phyloP scores from a whole-genome alignment of 1,140 invertebrate genomes.

The Chrysomallon squamiferum region DNA sequence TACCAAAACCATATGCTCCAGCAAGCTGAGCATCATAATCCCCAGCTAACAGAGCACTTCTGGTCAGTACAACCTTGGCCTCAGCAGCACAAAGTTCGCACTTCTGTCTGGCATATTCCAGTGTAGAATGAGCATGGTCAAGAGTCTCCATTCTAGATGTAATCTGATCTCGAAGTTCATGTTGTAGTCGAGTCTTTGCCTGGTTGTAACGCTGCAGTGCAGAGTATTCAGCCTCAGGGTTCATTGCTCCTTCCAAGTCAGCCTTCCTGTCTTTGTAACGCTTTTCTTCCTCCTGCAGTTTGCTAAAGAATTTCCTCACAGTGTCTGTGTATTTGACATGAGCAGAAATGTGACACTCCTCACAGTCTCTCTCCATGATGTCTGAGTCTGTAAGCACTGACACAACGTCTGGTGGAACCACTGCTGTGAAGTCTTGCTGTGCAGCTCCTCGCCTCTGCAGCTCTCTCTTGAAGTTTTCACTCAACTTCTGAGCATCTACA shows the following conservation, averaged over 20 bases:
- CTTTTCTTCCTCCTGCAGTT: constrained; percentile 55
- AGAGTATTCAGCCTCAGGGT: constrained; percentile 53
- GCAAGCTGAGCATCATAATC: constrained; percentile 51
- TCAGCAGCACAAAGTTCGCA: constrained; percentile 51
- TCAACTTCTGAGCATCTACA: constrained; percentile 35
- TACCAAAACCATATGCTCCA: constrained; percentile 55
- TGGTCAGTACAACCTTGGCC: constrained; percentile 49
- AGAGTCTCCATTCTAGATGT: constrained; percentile 42
- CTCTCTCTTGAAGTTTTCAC: constrained; percentile 48
- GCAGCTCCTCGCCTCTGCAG: constrained; percentile 52
- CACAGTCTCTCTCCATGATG: constrained; percentile 43
- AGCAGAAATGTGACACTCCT: constrained; percentile 38
- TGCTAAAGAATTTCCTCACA: constrained; percentile 49
- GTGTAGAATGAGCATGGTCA: constrained; percentile 49
- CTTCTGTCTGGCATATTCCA: constrained; percentile 52
- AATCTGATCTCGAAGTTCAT: constrained; percentile 53
- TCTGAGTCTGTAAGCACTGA: constrained; percentile 52
- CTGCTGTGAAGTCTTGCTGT: constrained; percentile 43
- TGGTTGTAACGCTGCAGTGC: constrained; percentile 51
- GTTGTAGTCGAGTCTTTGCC: constrained; percentile 48
- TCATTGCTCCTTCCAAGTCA: constrained; percentile 53
- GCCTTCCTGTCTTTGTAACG: constrained; percentile 50
- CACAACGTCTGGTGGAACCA: constrained; percentile 54
- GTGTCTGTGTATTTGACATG: constrained; percentile 52
- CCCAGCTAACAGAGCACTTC: constrained; percentile 45